Conservation (phyloP, 2,797 vertebrate genomes). For the Staurois parvus region DNA sequence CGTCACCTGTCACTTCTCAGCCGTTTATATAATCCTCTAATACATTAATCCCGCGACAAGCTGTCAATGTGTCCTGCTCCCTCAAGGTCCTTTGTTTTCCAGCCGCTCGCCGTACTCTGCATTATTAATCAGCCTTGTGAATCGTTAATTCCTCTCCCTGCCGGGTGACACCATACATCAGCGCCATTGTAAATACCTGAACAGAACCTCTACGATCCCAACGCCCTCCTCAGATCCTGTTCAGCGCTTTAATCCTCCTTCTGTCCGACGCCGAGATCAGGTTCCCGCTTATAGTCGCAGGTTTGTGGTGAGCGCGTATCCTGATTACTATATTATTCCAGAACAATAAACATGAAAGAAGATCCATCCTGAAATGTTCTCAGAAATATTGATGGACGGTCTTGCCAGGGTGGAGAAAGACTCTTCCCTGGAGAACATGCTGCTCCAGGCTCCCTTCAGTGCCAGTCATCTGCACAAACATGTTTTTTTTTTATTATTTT, state of each 20-base stretch:
- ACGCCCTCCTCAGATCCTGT: neutral
- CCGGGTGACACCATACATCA: neutral
- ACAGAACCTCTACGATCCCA: neutral
- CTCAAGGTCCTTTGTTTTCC: constrained; percentile 60
- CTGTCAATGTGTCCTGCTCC: constrained; percentile 52
- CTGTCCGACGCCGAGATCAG: neutral
- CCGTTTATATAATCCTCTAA: constrained; percentile 54
- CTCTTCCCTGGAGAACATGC: too few species aligned
- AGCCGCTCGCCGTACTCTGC: neutral
- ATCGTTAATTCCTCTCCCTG: constrained; percentile 17
- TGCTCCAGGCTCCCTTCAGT: too few species aligned
- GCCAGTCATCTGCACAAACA: too few species aligned
- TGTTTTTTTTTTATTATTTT: too few species aligned
- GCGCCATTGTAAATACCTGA: neutral
- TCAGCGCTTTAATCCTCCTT: neutral
- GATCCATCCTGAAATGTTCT: too few species aligned
- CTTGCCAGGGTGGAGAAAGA: too few species aligned
- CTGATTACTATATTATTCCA: too few species aligned
- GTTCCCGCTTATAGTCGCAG: neutral
- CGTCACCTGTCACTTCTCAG: constrained; percentile 58
- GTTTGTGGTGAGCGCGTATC: too few species aligned
- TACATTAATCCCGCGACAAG: constrained; percentile 58
- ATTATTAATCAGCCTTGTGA: constrained; percentile 22
- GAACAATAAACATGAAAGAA: too few species aligned
- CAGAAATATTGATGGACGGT: too few species aligned